These are phyloP conservation scores for Hirundichthys speculiger DNA, from an alignment of 2,113 vertebrate species.

Conservation along the genomic window DNA sequence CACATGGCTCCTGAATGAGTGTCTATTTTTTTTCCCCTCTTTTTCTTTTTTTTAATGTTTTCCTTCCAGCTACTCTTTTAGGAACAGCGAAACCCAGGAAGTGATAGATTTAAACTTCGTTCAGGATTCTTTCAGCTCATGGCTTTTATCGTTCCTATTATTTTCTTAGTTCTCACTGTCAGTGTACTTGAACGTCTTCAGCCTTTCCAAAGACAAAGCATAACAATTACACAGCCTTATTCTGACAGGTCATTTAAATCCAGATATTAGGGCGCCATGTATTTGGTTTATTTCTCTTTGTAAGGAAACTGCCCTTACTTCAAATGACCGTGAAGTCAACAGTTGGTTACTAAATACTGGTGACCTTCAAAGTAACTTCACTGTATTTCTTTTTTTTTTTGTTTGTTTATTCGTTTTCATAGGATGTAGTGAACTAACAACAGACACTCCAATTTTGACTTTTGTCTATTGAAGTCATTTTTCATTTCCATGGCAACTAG, in stretches of 20 bases:
- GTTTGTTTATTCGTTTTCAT: background rate
- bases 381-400: background rate
- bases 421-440: conserved; percentile 20
- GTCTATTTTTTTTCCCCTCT: too few relatives aligned
- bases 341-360: background rate
- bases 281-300: background rate
- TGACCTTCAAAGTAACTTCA: background rate
- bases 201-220: background rate
- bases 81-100: background rate
- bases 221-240: background rate
- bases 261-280: background rate
- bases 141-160: background rate
- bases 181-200: background rate
- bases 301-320: background rate
- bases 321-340: too few relatives aligned
- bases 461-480: conserved; percentile 31
- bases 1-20: too few relatives aligned
- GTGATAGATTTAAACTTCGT: background rate
- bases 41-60: conserved; percentile 5
- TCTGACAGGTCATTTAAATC: background rate
- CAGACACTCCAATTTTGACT: conserved; percentile 27
- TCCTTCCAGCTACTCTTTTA: background rate
- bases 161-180: background rate
- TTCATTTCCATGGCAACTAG: conserved; percentile 70
- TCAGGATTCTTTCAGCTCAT: background rate